Evolutionary conservation across 1,140 invertebrate species (phyloP).

Genomic region (Drosophila sulfurigaster): DNA sequence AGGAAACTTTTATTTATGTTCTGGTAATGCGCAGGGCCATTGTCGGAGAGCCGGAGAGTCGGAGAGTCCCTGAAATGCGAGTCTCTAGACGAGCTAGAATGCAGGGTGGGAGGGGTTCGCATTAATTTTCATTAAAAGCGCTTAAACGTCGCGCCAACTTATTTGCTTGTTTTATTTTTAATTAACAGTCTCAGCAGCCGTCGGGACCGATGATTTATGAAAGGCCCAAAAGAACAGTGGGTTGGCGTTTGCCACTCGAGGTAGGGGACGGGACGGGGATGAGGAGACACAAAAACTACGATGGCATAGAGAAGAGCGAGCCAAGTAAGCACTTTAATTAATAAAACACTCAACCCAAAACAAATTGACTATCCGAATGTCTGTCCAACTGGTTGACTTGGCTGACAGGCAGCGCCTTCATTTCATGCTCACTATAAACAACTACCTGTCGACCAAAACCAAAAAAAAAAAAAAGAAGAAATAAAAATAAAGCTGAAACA

Average conservation of each 20-base stretch:
- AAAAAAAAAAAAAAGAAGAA: slow-evolving; percentile 25
- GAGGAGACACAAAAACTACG: slow-evolving; percentile 19
- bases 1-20: slow-evolving; percentile 70
- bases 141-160: slow-evolving; percentile 74
- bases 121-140: slow-evolving; percentile 82
- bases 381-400: slow-evolving; percentile 17
- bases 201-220: slow-evolving; percentile 69
- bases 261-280: too few relatives aligned
- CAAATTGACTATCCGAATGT: slow-evolving; percentile 59
- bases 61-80: slow-evolving; percentile 1
- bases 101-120: slow-evolving; percentile 36
- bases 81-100: background rate
- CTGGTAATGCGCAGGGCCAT: slow-evolving; percentile 46
- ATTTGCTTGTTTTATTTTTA: slow-evolving; percentile 80
- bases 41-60: slow-evolving; percentile 5
- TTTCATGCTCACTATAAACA: slow-evolving; percentile 10
- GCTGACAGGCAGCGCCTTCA: slow-evolving; percentile 39
- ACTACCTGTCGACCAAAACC: slow-evolving; percentile 37
- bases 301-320: slow-evolving; percentile 24
- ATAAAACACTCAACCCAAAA: slow-evolving; percentile 78
- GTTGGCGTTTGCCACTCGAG: background rate
- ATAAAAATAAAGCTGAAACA: slow-evolving; percentile 37
- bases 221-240: slow-evolving; percentile 38
- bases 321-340: slow-evolving; percentile 76
- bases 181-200: slow-evolving; percentile 64